These are phyloP conservation scores for Eristalis arbustorum DNA, from an alignment of 2,888 invertebrate species.

Conservation along the genomic window DNA sequence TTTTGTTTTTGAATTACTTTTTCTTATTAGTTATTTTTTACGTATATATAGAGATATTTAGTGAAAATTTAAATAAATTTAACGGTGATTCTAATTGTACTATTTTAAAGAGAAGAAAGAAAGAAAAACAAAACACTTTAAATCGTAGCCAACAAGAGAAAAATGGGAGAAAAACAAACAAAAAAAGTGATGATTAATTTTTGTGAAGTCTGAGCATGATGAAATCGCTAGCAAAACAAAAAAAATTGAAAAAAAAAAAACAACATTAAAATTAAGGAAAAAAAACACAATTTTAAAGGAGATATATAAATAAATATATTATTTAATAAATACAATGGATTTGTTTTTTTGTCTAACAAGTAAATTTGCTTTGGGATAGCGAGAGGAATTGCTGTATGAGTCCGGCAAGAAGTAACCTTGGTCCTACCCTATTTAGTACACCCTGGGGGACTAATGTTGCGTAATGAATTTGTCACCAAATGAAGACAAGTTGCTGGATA, in stretches of 20 bases:
- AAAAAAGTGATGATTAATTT: slow-evolving; percentile 72
- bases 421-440: too few relatives aligned
- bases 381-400: too few relatives aligned
- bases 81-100: slow-evolving; percentile 67
- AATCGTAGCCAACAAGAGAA: slow-evolving; percentile 55
- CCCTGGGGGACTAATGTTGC: too few relatives aligned
- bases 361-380: neutral
- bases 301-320: slow-evolving; percentile 69
- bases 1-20: slow-evolving; percentile 11
- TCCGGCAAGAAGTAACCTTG: too few relatives aligned
- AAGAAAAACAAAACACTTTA: slow-evolving; percentile 15
- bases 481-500: too few relatives aligned
- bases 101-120: slow-evolving; percentile 51
- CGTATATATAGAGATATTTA: slow-evolving; percentile 55
- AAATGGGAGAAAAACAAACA: slow-evolving; percentile 67
- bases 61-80: slow-evolving; percentile 62
- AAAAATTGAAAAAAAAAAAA: slow-evolving; percentile 35
- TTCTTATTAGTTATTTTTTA: slow-evolving; percentile 11
- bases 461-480: too few relatives aligned
- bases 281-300: slow-evolving; percentile 63
- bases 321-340: slow-evolving; percentile 57
- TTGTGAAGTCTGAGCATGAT: slow-evolving; percentile 79
- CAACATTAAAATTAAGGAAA: slow-evolving; percentile 47
- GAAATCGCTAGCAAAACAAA: slow-evolving; percentile 74
- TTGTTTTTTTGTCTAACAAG: slow-evolving; percentile 8